Base-by-base conservation (phyloP, 2,113 vertebrate genomes). In the Dromaius novaehollandiae region DNA sequence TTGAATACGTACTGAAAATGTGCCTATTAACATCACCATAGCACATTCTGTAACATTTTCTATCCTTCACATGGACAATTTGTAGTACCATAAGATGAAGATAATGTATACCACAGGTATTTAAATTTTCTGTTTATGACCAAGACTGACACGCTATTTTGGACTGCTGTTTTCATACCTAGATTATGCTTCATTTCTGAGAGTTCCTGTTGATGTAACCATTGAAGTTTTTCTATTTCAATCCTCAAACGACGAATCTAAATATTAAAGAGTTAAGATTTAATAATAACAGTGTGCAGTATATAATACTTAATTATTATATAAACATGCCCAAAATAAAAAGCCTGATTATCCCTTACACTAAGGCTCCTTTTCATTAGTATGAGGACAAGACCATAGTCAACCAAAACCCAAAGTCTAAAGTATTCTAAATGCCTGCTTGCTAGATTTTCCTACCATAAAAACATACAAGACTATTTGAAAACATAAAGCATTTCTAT, bases 161-260 rank as follows among this genome's bases (percentile, higher is more conserved):
- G 64, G 48, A 74, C 18, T 87, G 44, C 38, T 48, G 46, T 65
- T 94, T 91, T 88, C 96, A 82, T 98, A 99, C 99, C 99, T 56
- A 99, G 93, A 87, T 99, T 99, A 96, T 99, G 99, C 89, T 99
- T 99, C 99, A 99, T 99, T 96, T 99, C 99, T 0, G 99, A 99
- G 44, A 99, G 98, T 77, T 99, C 99, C 86, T 99, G 99, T 83
- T 99, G 99, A 97, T 99, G 99, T 58, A 99, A 96, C 99, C 99
- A 99, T 82, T 99, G 99, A 30, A 99, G 98, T 51, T 99, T 99
- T 96, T 99, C 99, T 30, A 99, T 99, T 96, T 99, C 99, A 60
- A 99, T 99, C 96, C 99, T 98, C 97, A 99, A 98, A 95, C 99
- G 98, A 40, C 99, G 98, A 82, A 99, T 99, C 99, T 99, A 96